Evolutionary conservation across 2,888 invertebrate species (phyloP).

Genomic region (Bombyx huttoni): DNA sequence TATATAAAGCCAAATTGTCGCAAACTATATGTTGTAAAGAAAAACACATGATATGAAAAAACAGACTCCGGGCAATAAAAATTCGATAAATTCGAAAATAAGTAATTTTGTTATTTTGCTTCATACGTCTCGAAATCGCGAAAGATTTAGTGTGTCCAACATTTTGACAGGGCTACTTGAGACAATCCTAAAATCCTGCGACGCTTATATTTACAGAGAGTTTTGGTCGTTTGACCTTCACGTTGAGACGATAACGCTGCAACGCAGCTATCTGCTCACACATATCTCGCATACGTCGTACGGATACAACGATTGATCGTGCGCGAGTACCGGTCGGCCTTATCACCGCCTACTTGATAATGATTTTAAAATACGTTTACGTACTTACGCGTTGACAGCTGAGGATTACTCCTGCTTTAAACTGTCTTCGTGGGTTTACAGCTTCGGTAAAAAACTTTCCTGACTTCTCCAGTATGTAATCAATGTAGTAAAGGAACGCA

Average conservation of each 20-base stretch:
- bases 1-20: too few species aligned
- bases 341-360: slow-evolving; percentile 55
- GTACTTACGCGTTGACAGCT: slow-evolving; percentile 43
- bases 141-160: background rate
- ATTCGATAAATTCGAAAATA: background rate
- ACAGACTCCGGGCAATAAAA: background rate
- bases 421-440: slow-evolving; percentile 5
- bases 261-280: slow-evolving; percentile 33
- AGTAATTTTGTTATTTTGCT: background rate
- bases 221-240: slow-evolving; percentile 44
- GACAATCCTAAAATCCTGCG: slow-evolving; percentile 32
- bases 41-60: too few species aligned
- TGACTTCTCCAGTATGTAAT: background rate
- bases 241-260: slow-evolving; percentile 45
- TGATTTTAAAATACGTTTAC: slow-evolving; percentile 58
- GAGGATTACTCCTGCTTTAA: slow-evolving; percentile 27
- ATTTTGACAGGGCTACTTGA: slow-evolving; percentile 23
- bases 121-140: background rate
- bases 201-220: slow-evolving; percentile 30
- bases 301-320: slow-evolving; percentile 52
- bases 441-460: background rate
- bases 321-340: slow-evolving; percentile 28
- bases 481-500: too few species aligned
- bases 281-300: slow-evolving; percentile 34
- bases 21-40: too few species aligned